Evolutionary conservation across 2,888 invertebrate genomes (phyloP), one percentile per base, ranked within the genome.

Genomic region (Rosalia funebris): DNA sequence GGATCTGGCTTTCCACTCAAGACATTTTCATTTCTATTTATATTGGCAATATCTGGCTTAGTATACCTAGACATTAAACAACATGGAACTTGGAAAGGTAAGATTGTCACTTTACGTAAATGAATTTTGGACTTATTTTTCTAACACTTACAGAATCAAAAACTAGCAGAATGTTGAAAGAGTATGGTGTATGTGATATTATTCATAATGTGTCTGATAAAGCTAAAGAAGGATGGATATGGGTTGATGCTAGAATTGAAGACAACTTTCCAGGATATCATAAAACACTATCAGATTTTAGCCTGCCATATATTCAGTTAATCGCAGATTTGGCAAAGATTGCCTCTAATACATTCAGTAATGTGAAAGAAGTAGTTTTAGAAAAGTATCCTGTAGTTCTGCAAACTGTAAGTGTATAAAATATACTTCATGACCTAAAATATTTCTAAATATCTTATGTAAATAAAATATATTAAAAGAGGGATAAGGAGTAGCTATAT

Each of bases 31-130:
- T 82, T 91, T 76, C 77, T 90, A 63, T 74, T 90, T 55, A 71
- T 90, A 62, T 73, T 86, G 19, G 77, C 86, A 62, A 86, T 89
- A 65, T 86, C 83, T 62, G 86, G 86, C 39, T 79, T 88, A 57
- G 79, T 92, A 56, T 82, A 84, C 31, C 88, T 87, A 69, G 92
- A 92, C 81, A 86, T 88, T 17, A 85, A 87, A 31, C 84, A 83
- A 63, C 85, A 88, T 72, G 86, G 86, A 57, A 89, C 89, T 63
- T 91, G 91, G 82, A 86, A 89, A 71, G 86, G 89, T 89, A 81
- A 85, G 84, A 83, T 39, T 11, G 20, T 20, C 37, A 16, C 10
- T n/a, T 37, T 31, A 11, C 12, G 17, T 32, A 37, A 25, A 47
- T 46, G 50, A 47, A 12, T 12, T 41, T 32, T 34, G 46, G n/a